These are phyloP conservation scores for Novumbra hubbsi DNA, from an alignment of 2,797 vertebrate species.

Conservation along the genomic window DNA sequence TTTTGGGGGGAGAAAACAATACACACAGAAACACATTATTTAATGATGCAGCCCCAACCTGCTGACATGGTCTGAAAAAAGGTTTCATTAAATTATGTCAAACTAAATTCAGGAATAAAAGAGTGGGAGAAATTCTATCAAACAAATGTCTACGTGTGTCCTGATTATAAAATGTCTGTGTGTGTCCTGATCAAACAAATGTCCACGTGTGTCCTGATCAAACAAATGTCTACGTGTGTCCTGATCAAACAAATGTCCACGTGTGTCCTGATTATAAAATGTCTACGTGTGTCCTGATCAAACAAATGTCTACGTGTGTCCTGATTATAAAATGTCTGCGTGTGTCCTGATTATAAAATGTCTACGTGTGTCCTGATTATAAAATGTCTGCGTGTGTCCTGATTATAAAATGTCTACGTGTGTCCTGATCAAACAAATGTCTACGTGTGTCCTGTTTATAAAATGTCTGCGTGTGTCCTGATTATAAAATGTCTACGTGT, in stretches of 20 bases:
- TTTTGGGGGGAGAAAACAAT: neutral
- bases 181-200: neutral
- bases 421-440: too few relatives aligned
- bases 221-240: neutral
- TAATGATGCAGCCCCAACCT: neutral
- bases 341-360: too few relatives aligned
- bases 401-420: too few relatives aligned
- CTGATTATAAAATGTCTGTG: neutral
- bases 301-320: too few relatives aligned
- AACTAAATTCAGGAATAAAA: neutral
- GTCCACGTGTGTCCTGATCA: too few relatives aligned
- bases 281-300: too few relatives aligned
- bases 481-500: too few relatives aligned
- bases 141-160: neutral
- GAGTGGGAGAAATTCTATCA: neutral
- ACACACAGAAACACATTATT: neutral
- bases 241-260: neutral
- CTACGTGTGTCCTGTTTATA: too few relatives aligned
- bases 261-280: neutral
- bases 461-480: too few relatives aligned
- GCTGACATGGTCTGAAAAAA: neutral
- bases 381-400: too few relatives aligned
- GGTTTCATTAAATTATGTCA: neutral
- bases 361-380: too few relatives aligned
- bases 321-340: too few relatives aligned